phyloP scores from a whole-genome alignment of 2,113 vertebrate genomes.

The Mystacornis crossleyi region DNA sequence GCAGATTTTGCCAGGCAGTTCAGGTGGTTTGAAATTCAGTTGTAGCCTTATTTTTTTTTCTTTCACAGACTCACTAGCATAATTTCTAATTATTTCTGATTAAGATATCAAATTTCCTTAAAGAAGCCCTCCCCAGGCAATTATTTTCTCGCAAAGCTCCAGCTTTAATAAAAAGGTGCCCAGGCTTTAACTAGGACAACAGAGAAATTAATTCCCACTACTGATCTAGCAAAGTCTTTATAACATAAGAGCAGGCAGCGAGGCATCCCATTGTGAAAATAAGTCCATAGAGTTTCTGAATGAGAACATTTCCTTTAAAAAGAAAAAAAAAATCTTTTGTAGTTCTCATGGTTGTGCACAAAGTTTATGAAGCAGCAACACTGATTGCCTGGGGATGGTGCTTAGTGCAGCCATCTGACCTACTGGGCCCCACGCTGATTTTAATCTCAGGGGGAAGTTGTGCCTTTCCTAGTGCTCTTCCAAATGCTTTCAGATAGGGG shows the following conservation, averaged over 20 bases:
- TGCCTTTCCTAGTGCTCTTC: background rate
- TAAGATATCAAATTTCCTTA: background rate
- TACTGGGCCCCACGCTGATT: fast-evolving
- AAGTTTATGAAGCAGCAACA: background rate
- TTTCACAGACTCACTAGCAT: background rate
- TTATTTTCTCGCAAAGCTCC: background rate
- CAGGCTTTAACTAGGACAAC: background rate
- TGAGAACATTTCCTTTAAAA: background rate
- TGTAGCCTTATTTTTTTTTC: background rate
- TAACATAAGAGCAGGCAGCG: fast-evolving
- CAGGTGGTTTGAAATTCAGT: background rate
- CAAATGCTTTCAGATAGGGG: background rate
- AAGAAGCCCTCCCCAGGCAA: background rate
- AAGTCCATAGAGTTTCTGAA: background rate
- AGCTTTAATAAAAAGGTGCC: background rate
- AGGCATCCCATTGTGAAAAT: background rate
- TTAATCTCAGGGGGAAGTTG: background rate
- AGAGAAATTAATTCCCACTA: background rate
- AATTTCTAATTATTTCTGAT: background rate
- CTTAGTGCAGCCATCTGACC: background rate
- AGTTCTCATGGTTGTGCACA: background rate
- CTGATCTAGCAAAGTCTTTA: background rate
- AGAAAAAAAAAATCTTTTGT: background rate
- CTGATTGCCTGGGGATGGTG: background rate
- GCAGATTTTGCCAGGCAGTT: background rate